Conservation (phyloP, 35 echinoderm and acorn worm genomes). For the Diadema setosum region DNA sequence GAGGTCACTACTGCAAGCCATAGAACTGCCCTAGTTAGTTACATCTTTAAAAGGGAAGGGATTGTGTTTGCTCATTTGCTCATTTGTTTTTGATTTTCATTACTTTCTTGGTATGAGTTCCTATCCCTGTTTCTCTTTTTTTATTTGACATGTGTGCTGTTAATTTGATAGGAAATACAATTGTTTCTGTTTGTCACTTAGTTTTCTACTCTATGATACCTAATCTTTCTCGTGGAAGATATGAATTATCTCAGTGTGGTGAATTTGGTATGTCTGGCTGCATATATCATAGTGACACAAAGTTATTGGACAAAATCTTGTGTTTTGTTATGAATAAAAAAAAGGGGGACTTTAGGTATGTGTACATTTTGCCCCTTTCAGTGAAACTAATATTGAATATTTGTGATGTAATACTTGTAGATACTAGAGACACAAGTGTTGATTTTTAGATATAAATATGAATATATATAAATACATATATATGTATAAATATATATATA, state of each 20-base stretch:
- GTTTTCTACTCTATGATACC: too few relatives aligned
- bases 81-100: not conserved
- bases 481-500: too few relatives aligned
- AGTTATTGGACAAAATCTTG: not conserved
- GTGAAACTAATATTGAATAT: not conserved
- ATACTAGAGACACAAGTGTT: not conserved
- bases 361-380: not conserved
- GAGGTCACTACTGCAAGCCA: not conserved
- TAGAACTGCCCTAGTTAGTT: not conserved
- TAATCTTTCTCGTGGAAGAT: too few relatives aligned
- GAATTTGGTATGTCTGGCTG: not conserved
- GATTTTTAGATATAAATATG: conserved; percentile 10
- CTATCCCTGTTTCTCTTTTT: not conserved
- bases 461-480: too few relatives aligned
- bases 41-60: not conserved
- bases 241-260: too few relatives aligned
- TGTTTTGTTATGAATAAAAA: too few relatives aligned
- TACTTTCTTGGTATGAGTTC: not conserved
- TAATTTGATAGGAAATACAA: too few relatives aligned
- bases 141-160: too few relatives aligned
- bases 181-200: too few relatives aligned
- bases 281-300: not conserved
- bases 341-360: not conserved
- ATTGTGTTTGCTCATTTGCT: not conserved
- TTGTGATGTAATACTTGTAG: conserved; percentile 7